Conservation (phyloP, 2,888 invertebrate species). For the Epistrophella euchroma region DNA sequence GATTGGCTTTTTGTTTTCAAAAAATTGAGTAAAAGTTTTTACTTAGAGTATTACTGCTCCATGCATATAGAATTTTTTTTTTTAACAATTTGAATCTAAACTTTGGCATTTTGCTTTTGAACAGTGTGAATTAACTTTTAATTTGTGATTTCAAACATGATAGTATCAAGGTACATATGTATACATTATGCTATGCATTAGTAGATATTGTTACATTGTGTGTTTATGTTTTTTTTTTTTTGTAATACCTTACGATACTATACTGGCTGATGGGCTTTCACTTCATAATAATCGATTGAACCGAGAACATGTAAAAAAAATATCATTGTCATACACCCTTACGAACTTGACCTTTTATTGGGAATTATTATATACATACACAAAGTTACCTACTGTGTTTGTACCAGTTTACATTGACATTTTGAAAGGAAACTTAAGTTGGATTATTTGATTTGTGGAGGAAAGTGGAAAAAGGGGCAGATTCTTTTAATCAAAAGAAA, state of each 20-base stretch:
- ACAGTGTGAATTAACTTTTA: neutral
- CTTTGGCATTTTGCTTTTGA: neutral
- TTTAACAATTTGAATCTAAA: neutral
- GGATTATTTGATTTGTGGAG: slow-evolving; percentile 12
- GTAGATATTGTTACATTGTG: neutral
- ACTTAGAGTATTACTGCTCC: too few species aligned
- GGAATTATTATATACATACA: neutral
- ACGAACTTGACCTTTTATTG: slow-evolving; percentile 13
- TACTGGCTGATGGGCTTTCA: slow-evolving; percentile 14
- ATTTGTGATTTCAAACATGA: slow-evolving; percentile 6
- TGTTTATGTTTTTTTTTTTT: neutral
- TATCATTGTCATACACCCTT: neutral
- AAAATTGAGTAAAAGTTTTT: too few species aligned
- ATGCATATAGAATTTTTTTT: too few species aligned
- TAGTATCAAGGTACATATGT: neutral
- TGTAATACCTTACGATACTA: neutral
- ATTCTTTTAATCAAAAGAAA: neutral
- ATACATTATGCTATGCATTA: neutral
- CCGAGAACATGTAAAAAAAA: slow-evolving; percentile 13
- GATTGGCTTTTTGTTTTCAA: too few species aligned
- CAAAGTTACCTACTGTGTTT: neutral
- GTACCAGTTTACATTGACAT: neutral
- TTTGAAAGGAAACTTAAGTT: slow-evolving; percentile 13
- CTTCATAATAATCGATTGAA: slow-evolving; percentile 22
- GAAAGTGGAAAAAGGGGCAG: neutral